phyloP scores from a whole-genome alignment of 2,113 vertebrate species.

The Saimiri boliviensis region DNA sequence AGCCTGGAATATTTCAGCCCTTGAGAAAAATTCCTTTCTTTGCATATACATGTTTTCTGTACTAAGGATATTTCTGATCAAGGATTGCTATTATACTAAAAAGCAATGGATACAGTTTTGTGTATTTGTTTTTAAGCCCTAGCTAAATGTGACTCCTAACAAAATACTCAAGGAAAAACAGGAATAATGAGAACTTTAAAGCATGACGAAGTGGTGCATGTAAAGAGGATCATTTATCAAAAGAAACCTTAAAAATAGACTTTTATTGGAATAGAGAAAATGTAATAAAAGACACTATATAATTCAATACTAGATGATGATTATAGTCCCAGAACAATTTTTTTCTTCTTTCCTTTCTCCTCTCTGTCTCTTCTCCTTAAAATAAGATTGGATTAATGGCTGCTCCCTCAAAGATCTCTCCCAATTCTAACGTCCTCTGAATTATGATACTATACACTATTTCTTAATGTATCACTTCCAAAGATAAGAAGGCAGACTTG shows the following conservation, averaged over 20 bases:
- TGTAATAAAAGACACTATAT: neutral
- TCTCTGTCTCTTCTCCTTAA: neutral
- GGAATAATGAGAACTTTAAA: constrained; percentile 4
- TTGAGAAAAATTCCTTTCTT: constrained; percentile 1
- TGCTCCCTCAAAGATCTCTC: neutral
- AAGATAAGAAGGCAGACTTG: neutral
- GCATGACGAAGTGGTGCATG: neutral
- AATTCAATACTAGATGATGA: neutral
- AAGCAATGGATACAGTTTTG: neutral
- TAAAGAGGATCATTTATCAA: neutral
- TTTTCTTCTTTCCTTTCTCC: neutral
- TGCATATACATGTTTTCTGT: neutral
- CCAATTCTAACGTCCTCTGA: neutral
- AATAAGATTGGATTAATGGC: neutral
- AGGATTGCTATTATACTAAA: constrained; percentile 8
- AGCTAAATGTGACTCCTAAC: neutral
- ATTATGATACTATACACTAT: neutral
- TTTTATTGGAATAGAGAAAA: constrained; percentile 42
- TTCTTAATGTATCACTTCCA: constrained; percentile 1
- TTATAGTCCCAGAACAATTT: neutral
- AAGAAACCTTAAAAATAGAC: neutral
- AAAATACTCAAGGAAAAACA: constrained; percentile 22
- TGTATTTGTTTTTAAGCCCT: neutral
- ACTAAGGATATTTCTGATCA: neutral
- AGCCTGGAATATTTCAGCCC: neutral